These are phyloP conservation scores for Polypterus bichir DNA, from an alignment of 2,113 vertebrate genomes.

Conservation along the genomic window DNA sequence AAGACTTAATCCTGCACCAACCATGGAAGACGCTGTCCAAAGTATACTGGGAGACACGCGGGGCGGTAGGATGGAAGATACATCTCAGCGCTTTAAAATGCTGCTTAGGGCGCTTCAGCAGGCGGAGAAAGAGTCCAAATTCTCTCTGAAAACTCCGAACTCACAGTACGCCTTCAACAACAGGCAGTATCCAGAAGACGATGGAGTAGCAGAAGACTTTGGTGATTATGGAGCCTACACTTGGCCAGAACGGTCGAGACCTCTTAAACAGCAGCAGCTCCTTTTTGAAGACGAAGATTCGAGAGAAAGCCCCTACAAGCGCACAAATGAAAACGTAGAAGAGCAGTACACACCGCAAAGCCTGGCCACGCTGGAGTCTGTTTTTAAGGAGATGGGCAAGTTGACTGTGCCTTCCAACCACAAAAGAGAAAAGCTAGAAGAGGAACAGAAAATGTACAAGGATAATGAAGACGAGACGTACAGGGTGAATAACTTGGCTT, in stretches of 20 bases:
- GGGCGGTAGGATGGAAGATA: constrained; percentile 60
- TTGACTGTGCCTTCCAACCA: constrained; percentile 45
- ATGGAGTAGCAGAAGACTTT: constrained; percentile 33
- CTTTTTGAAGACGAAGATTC: constrained; percentile 69
- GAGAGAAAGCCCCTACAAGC: constrained; percentile 72
- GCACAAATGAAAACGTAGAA: constrained; percentile 86
- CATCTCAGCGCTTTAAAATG: constrained; percentile 67
- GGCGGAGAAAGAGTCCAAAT: constrained; percentile 57
- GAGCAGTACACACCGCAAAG: constrained; percentile 89
- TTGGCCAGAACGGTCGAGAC: constrained; percentile 48
- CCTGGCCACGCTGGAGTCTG: constrained; percentile 79
- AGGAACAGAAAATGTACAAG: constrained; percentile 58
- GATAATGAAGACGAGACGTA: constrained; percentile 70
- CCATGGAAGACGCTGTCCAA: constrained; percentile 53
- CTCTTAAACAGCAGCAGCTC: constrained; percentile 49
- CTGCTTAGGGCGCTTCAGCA: constrained; percentile 70
- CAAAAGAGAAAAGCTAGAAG: constrained; percentile 59
- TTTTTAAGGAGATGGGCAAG: constrained; percentile 84
- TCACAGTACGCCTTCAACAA: constrained; percentile 46
- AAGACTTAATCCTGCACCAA: constrained; percentile 50
- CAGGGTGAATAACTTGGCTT: constrained; percentile 64
- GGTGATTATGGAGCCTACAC: constrained; percentile 64
- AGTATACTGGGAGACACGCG: constrained; percentile 33
- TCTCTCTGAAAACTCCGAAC: constrained; percentile 34
- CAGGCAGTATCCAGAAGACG: constrained; percentile 46